A percentile compares a stretch with the other conserved stretches of the same genome.
Evolutionary conservation across 2,797 vertebrate genomes (phyloP).

Genomic region (Potorous gilbertii): DNA sequence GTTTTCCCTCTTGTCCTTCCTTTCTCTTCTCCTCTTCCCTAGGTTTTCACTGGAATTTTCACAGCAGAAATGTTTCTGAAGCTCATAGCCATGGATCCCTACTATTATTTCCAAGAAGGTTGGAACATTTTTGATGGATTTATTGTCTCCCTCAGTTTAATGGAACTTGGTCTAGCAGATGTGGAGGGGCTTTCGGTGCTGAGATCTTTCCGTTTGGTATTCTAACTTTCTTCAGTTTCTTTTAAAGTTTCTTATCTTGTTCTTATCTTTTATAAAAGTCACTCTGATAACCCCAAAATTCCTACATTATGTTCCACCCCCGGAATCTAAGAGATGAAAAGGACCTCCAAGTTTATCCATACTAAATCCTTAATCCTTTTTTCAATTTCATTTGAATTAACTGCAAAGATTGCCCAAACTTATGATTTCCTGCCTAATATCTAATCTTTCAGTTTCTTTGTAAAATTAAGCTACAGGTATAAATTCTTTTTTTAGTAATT

Average conservation of each 20-base stretch:
- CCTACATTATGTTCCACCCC: neutral
- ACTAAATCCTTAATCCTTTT: neutral
- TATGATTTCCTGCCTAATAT: constrained; percentile 6
- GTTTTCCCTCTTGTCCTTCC: constrained; percentile 15
- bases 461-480: constrained; percentile 28
- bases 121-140: constrained; percentile 99
- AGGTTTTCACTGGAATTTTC: constrained; percentile 99
- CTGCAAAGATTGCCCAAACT: constrained; percentile 42
- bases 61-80: constrained; percentile 99
- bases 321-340: neutral
- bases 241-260: neutral
- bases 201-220: constrained; percentile 98
- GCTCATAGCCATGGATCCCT: constrained; percentile 98
- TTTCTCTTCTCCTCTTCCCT: constrained; percentile 54
- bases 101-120: constrained; percentile 99
- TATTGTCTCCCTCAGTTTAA: constrained; percentile 98
- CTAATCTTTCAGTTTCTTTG: constrained; percentile 40
- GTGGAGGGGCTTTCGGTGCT: constrained; percentile 98
- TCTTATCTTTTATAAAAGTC: constrained; percentile 3
- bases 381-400: constrained; percentile 13
- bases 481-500: constrained; percentile 20
- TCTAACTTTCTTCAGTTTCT: constrained; percentile 69
- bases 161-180: constrained; percentile 93
- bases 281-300: constrained; percentile 10
- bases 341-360: neutral